A percentile compares a stretch with the other conserved stretches of the same genome.
These are phyloP conservation scores for Ruditapes philippinarum DNA, from an alignment of 1,140 invertebrate genomes.

Conservation along the genomic window DNA sequence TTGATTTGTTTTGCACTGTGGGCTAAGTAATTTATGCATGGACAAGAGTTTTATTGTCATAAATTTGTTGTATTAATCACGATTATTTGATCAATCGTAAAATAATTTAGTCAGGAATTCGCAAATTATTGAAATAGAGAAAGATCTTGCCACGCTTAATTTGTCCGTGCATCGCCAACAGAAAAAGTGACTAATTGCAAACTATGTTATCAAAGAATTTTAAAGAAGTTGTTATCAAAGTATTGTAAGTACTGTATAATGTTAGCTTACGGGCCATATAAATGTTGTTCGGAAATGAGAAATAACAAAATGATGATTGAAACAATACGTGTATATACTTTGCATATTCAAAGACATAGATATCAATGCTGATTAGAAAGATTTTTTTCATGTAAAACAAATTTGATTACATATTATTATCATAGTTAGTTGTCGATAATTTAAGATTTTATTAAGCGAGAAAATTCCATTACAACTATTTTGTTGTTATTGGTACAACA, in stretches of 20 bases:
- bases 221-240: neutral
- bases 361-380: no score
- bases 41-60: neutral
- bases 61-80: neutral
- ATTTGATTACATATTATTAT: no score
- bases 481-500: no score
- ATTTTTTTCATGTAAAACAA: no score
- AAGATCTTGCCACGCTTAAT: neutral
- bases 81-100: neutral
- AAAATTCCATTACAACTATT: no score
- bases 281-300: neutral
- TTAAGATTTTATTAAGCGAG: no score
- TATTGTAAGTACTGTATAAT: neutral
- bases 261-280: neutral
- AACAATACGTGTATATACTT: no score
- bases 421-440: no score
- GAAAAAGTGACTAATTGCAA: neutral
- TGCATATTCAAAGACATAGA: no score
- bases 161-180: neutral
- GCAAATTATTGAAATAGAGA: neutral
- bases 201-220: no score
- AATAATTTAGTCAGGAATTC: slow-evolving; percentile 18
- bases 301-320: no score
- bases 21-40: neutral
- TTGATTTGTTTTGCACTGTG: neutral